Conservation (phyloP, 2,888 invertebrate genomes). For the Autographa pulchrina region DNA sequence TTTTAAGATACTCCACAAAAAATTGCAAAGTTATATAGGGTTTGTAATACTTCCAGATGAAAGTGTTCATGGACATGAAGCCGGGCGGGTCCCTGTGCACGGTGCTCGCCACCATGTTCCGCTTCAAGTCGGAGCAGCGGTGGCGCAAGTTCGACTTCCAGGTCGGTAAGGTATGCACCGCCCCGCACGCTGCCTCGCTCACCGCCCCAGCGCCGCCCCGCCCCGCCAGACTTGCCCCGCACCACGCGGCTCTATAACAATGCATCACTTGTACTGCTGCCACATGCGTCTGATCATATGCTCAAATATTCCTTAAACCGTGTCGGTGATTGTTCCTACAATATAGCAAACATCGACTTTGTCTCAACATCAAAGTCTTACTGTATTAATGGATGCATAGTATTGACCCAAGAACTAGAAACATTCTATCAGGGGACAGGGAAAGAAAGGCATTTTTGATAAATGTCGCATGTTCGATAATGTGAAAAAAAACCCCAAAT, state of each 20-base stretch:
- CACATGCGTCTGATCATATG: conserved; percentile 54
- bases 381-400: too few species aligned
- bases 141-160: conserved; percentile 98
- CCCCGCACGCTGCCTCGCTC: conserved; percentile 80
- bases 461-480: too few species aligned
- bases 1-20: too few species aligned
- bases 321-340: too few species aligned
- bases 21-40: neutral
- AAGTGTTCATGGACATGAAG: conserved; percentile 98
- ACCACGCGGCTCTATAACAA: conserved; percentile 75
- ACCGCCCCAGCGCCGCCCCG: conserved; percentile 69
- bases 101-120: conserved; percentile 97
- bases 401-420: too few species aligned
- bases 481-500: too few species aligned
- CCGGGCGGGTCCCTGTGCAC: conserved; percentile 97
- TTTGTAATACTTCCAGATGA: conserved; percentile 91
- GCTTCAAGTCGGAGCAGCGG: conserved; percentile 98
- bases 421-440: too few species aligned
- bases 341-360: too few species aligned
- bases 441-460: too few species aligned
- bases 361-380: too few species aligned
- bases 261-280: conserved; percentile 65
- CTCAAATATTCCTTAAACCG: too few species aligned
- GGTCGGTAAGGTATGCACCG: conserved; percentile 93
- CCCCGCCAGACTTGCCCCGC: conserved; percentile 65